Conservation (phyloP, 2,113 vertebrate genomes). For the Pristiophorus japonicus region DNA sequence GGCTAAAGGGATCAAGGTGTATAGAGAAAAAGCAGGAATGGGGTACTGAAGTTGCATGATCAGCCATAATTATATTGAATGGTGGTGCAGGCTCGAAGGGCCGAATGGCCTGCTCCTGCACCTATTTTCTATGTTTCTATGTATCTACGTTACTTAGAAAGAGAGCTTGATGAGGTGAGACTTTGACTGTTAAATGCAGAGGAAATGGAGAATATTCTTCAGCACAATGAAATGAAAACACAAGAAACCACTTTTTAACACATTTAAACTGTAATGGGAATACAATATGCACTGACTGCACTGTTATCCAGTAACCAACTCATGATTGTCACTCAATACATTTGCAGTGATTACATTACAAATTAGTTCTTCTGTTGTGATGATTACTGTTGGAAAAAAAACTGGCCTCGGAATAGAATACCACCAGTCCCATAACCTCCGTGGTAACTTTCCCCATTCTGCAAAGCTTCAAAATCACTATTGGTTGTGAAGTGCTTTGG, state of each 20-base stretch:
- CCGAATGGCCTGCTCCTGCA: no score
- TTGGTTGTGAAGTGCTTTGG: not conserved
- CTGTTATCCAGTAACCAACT: not conserved
- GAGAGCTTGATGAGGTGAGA: not conserved
- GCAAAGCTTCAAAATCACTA: no score
- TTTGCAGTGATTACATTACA: not conserved
- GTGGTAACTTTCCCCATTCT: no score
- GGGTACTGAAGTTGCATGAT: no score
- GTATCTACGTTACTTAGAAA: no score
- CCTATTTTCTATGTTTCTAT: no score
- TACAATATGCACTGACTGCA: not conserved
- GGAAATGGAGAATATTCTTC: not conserved
- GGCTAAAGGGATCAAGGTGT: no score
- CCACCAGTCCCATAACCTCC: no score
- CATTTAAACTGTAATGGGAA: not conserved
- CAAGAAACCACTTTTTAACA: not conserved
- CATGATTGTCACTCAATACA: not conserved
- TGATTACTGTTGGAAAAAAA: not conserved
- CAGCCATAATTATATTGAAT: no score
- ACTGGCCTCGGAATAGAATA: not conserved
- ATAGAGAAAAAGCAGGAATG: no score
- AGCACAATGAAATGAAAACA: not conserved
- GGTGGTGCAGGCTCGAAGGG: no score
- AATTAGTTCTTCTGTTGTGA: not conserved
- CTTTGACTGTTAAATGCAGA: not conserved